Evolutionary conservation across 2,113 vertebrate genomes (phyloP).

Genomic region (Campylorhamphus procurvoides): DNA sequence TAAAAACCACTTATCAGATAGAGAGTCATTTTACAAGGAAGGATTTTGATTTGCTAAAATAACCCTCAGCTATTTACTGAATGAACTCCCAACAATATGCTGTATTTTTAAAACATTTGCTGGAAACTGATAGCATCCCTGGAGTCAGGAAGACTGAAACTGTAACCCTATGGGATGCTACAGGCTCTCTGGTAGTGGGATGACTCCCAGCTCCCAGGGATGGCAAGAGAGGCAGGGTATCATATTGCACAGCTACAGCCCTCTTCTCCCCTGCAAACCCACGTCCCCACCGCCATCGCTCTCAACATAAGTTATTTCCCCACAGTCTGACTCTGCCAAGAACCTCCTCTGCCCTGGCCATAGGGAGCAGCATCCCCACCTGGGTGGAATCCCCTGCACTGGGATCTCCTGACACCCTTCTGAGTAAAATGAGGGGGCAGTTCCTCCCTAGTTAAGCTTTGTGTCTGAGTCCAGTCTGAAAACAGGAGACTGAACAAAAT

Average conservation of each 20-base stretch:
- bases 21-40: background rate
- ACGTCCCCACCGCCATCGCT: background rate
- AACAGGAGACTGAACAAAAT: background rate
- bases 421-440: background rate
- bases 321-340: background rate
- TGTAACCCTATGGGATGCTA: background rate
- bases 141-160: background rate
- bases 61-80: background rate
- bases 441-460: background rate
- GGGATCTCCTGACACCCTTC: background rate
- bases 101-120: background rate
- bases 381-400: background rate
- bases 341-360: background rate
- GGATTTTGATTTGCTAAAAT: constrained; percentile 12
- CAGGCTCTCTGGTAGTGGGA: background rate
- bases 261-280: background rate
- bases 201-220: background rate
- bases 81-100: background rate
- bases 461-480: background rate
- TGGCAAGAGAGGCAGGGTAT: background rate
- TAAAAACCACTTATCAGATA: background rate
- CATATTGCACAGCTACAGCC: background rate
- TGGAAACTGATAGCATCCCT: background rate
- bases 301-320: background rate
- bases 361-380: background rate